Conservation (phyloP, 2,888 invertebrate species). For the Arenicola marina region DNA sequence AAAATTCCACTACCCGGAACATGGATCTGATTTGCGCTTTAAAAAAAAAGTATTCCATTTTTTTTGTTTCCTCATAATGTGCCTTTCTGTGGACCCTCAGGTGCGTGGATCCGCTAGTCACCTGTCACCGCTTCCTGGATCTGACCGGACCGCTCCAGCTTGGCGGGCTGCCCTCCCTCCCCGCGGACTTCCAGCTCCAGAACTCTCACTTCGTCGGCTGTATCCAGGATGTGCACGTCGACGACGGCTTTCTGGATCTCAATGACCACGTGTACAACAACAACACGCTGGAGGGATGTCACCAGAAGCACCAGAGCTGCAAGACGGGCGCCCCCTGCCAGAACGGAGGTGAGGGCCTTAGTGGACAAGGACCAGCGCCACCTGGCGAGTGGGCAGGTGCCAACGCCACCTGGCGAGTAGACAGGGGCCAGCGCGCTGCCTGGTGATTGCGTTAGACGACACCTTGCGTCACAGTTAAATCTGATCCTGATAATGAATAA, state of each 20-base stretch:
- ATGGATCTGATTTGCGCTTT: too few species aligned
- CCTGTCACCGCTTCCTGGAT: constrained; percentile 78
- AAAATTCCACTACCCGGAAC: too few species aligned
- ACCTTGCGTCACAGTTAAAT: too few species aligned
- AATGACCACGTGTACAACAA: constrained; percentile 64
- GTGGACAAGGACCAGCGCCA: too few species aligned
- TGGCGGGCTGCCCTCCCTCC: constrained; percentile 78
- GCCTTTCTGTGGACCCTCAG: too few species aligned
- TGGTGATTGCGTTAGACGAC: too few species aligned
- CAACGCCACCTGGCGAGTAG: too few species aligned
- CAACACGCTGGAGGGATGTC: constrained; percentile 74
- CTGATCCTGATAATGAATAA: too few species aligned
- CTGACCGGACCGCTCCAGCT: constrained; percentile 87
- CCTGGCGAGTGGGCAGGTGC: too few species aligned
- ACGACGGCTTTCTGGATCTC: constrained; percentile 83
- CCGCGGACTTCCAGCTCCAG: constrained; percentile 41
- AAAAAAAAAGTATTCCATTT: too few species aligned
- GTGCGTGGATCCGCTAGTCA: constrained; percentile 63
- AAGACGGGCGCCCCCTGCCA: constrained; percentile 53
- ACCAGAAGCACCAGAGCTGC: constrained; percentile 81
- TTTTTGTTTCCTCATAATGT: too few species aligned
- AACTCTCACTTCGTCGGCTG: constrained; percentile 81
- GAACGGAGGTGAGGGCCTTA: constrained; percentile 13
- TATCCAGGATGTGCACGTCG: constrained; percentile 84
- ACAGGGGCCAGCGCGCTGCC: too few species aligned